These are phyloP conservation scores for Rhineura floridana DNA, from an alignment of 2,113 vertebrate genomes.

Conservation along the genomic window DNA sequence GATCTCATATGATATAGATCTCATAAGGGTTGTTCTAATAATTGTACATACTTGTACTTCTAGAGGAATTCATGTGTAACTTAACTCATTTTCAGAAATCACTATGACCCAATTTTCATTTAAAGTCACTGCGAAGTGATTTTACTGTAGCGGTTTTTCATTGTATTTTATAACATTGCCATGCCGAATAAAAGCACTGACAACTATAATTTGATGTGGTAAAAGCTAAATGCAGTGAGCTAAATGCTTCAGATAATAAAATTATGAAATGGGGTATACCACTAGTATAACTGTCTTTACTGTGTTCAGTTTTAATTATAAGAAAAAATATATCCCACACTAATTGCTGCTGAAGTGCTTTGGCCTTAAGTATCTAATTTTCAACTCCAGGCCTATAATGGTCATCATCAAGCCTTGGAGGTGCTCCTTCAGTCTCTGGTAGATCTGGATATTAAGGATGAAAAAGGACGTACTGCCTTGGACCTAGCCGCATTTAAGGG, in stretches of 20 bases:
- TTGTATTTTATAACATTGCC: not conserved
- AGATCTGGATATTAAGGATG: constrained; percentile 91
- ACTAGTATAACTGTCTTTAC: not conserved
- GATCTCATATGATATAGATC: no score
- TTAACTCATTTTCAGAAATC: not conserved
- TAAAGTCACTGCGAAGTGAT: not conserved
- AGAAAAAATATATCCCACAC: not conserved
- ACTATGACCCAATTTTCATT: not conserved
- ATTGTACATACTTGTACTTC: not conserved
- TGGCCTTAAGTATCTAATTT: not conserved
- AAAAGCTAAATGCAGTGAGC: not conserved
- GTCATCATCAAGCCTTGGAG: constrained; percentile 93
- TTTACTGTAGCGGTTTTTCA: not conserved
- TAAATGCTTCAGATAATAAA: not conserved
- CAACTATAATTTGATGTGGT: not conserved
- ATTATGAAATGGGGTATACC: not conserved
- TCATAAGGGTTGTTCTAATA: no score
- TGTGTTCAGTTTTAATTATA: not conserved
- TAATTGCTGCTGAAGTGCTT: not conserved
- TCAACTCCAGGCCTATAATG: constrained; percentile 88
- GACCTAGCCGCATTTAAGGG: constrained; percentile 90
- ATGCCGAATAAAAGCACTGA: not conserved
- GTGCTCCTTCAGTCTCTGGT: constrained; percentile 87
- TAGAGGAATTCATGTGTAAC: not conserved
- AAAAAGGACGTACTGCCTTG: constrained; percentile 89